A percentile compares a stretch with the other conserved stretches of the same genome.
Conservation (phyloP, 2,888 invertebrate genomes). For the Nebria brevicollis region DNA sequence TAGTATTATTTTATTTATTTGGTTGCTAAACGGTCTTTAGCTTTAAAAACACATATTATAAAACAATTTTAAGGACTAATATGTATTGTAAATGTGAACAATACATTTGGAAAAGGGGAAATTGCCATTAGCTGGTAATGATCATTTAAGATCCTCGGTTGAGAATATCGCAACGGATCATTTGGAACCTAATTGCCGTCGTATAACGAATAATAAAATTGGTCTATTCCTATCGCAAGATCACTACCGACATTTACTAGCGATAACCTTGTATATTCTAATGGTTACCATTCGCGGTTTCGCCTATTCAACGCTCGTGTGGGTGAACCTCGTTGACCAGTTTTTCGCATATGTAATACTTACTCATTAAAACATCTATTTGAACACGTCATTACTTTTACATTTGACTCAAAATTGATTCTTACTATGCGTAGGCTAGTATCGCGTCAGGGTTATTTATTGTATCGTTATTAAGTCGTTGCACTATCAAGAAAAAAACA, state of each 20-base stretch:
- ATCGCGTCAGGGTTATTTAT: not conserved
- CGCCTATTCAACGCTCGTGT: not conserved
- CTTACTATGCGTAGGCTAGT: not conserved
- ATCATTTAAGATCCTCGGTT: not conserved
- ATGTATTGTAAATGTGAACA: not conserved
- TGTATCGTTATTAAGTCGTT: not conserved
- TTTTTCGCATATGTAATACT: not conserved
- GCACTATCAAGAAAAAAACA: no score
- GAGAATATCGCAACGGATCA: not conserved
- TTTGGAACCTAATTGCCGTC: not conserved
- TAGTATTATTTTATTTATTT: no score
- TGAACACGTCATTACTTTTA: not conserved
- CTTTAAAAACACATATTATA: no score
- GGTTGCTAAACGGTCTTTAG: no score
- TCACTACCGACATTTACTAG: not conserved
- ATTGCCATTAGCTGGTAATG: not conserved
- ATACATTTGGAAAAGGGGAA: not conserved
- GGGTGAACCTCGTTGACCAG: not conserved
- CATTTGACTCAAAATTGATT: not conserved
- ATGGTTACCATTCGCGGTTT: not conserved
- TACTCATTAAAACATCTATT: not conserved
- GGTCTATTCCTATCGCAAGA: not conserved
- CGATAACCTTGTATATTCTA: not conserved
- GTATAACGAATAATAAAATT: not conserved
- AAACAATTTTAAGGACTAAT: not conserved